phyloP scores from a whole-genome alignment of 2,797 vertebrate genomes.

The Hozukius guyotensis region DNA sequence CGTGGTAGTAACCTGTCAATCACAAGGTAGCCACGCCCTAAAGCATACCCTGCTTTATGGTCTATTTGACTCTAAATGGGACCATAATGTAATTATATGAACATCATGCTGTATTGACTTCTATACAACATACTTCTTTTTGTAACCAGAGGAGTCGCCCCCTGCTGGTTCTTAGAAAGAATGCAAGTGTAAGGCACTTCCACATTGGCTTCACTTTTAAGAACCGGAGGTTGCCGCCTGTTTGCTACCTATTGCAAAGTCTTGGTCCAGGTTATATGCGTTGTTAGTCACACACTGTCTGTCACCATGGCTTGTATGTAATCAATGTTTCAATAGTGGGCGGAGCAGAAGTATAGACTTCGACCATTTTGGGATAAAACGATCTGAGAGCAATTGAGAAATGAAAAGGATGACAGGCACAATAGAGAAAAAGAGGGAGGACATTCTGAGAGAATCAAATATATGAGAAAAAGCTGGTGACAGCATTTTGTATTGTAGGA shows the following conservation, averaged over 20 bases:
- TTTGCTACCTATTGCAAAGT: background rate
- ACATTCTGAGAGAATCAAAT: background rate
- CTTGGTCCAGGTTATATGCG: background rate
- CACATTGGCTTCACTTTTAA: too few relatives aligned
- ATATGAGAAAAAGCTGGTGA: background rate
- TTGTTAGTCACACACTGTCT: background rate
- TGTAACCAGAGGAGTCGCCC: fast-evolving
- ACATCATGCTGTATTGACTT: too few relatives aligned
- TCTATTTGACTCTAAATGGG: too few relatives aligned
- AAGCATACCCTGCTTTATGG: too few relatives aligned
- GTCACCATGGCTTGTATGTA: background rate
- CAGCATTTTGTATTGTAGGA: background rate
- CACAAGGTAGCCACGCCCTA: too few relatives aligned
- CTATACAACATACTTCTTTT: too few relatives aligned
- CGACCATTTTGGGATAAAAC: background rate
- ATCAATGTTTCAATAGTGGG: conserved; percentile 13
- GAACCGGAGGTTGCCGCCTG: background rate
- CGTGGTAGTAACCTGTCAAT: too few relatives aligned
- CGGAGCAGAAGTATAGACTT: background rate
- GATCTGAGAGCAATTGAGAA: conserved; percentile 1
- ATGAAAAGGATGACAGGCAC: background rate
- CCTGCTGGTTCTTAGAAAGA: fast-evolving
- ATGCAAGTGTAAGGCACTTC: too few relatives aligned
- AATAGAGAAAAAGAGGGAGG: background rate
- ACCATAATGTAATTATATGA: too few relatives aligned